These are phyloP conservation scores for Galeopsomyia nigrocyanea DNA, from an alignment of 2,888 invertebrate species.

Conservation along the genomic window DNA sequence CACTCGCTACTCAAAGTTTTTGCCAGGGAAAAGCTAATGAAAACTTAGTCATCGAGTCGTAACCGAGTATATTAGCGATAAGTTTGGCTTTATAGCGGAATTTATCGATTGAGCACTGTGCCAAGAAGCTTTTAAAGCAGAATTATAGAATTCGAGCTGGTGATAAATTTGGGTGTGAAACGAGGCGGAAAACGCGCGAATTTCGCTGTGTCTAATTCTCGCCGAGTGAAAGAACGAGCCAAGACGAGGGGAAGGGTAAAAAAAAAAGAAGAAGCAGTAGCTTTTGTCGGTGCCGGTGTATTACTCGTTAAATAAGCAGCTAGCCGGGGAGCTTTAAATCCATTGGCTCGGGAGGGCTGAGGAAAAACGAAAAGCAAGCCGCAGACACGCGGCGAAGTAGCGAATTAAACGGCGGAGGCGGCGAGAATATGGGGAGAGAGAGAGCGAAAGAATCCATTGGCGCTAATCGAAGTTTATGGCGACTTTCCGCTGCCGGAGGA, in stretches of 20 bases:
- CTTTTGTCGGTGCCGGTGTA: background rate
- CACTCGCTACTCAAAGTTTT: too few species aligned
- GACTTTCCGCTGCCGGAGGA: conserved; percentile 52
- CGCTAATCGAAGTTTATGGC: conserved; percentile 54
- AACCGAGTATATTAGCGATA: too few species aligned
- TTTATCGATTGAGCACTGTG: too few species aligned
- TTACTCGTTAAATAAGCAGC: conserved; percentile 36
- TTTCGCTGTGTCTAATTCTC: too few species aligned
- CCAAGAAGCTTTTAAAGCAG: too few species aligned
- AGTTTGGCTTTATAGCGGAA: too few species aligned
- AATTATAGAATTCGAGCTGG: too few species aligned
- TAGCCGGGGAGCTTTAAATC: conserved; percentile 40
- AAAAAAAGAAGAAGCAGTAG: background rate
- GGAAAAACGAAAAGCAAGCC: background rate
- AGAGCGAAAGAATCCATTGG: conserved; percentile 48
- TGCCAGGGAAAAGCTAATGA: too few species aligned
- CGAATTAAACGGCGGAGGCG: too few species aligned
- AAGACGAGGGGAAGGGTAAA: background rate
- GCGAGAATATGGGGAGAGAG: background rate
- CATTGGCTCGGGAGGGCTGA: background rate
- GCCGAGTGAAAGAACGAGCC: background rate
- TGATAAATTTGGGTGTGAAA: too few species aligned
- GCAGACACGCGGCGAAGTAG: background rate
- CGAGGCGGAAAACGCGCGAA: too few species aligned
- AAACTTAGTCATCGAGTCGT: too few species aligned